Evolutionary conservation across 2,888 invertebrate genomes (phyloP), one percentile per base, ranked within the genome.

Genomic region (Dasypolia templi): DNA sequence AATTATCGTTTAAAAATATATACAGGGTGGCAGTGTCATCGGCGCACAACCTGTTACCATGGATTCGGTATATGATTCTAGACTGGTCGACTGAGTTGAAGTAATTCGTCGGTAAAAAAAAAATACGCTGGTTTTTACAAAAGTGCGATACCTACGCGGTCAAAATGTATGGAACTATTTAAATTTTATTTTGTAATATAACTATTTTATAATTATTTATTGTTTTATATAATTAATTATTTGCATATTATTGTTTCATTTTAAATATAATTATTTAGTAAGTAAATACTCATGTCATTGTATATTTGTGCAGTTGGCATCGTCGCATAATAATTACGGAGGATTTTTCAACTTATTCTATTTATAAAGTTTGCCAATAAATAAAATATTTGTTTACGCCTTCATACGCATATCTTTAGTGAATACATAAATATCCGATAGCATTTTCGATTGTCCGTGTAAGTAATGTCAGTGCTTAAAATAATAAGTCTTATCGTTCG

Each of bases 401-500:
- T 63, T 74, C 59, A 44, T 74, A 61, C 65, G 32, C 53, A 39
- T 82, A 73, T 44, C n/a, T 63, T 42, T 72, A 46, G 76, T 67
- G 71, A 22, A 39, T 6, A 76, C 74, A 78, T 86, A 72, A 76
- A 62, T n/a, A n/a, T n/a, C 19, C n/a, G 72, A 76, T 83, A 71
- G 66, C 46, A 42, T 35, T 35, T 75, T 49, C n/a, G 74, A 78
- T 81, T 72, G 72, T 53, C 39, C 62, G 58, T 29, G 0, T 77
- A 66, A 61, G 81, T 81, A 75, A 85, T 73, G 69, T 77, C 67
- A 70, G 32, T 78, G 51, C 72, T 67, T 59, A 59, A 71, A 81
- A 71, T 51, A 77, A 77, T 77, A 67, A 70, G n/a, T 63, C 17
- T 72, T 75, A 81, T 81, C 82, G 17, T n/a, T 32, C 32, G 75